phyloP scores from a whole-genome alignment of 2,113 vertebrate species.

The Hylia prasina region DNA sequence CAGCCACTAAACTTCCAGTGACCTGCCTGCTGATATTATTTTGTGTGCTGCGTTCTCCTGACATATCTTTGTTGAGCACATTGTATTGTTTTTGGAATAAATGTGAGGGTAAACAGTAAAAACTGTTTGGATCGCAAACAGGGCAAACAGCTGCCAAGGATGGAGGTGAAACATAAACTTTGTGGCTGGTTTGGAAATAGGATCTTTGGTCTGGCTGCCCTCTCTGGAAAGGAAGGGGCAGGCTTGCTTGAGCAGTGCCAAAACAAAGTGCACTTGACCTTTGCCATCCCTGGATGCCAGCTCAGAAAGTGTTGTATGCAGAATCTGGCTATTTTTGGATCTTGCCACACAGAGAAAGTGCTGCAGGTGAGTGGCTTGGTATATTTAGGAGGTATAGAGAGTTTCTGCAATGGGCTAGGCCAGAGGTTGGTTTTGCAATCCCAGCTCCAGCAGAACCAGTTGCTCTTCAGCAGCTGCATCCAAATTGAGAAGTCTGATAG shows the following conservation, averaged over 20 bases:
- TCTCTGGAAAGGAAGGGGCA: neutral
- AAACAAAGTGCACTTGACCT: neutral
- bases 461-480: neutral
- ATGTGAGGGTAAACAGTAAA: conserved; percentile 2
- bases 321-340: neutral
- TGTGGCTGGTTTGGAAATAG: neutral
- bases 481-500: neutral
- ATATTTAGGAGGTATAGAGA: neutral
- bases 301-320: neutral
- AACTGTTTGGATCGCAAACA: neutral
- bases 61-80: neutral
- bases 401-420: neutral
- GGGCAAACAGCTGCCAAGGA: neutral
- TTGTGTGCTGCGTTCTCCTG: neutral
- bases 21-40: conserved; percentile 14
- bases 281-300: neutral
- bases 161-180: neutral
- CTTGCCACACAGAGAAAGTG: neutral
- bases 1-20: conserved; percentile 18
- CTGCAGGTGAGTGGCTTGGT: neutral
- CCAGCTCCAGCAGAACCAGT: neutral
- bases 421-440: neutral
- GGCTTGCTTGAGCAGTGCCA: neutral
- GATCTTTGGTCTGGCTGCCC: neutral
- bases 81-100: conserved; percentile 23